Evolutionary conservation across 2,113 vertebrate genomes (phyloP), one percentile per base, ranked within the genome.

Genomic region (Corythornis vintsioides): DNA sequence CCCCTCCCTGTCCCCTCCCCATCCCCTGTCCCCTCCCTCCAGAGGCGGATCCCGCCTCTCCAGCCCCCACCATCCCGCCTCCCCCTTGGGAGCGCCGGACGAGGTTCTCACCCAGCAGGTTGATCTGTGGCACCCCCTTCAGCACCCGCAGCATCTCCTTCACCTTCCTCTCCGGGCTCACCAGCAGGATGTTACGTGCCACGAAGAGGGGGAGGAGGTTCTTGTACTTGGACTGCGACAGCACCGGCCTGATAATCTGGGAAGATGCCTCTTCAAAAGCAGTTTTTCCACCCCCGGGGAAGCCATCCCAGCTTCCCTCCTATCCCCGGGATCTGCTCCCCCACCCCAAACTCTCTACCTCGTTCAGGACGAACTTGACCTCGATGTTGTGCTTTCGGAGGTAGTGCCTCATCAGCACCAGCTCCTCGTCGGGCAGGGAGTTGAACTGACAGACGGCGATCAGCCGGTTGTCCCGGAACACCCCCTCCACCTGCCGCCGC

Each of bases 371-470:
- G 33, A 98, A 97, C 92, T 98, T 98, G 88, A 98, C 75, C 13
- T 82, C 70, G 71, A 99, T 98, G 72, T 91, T 85, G 73, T 99
- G 97, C 64, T 96, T 98, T 14, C 95, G 55, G 14, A 99, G 98
- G 91, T 90, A 97, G 77, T 98, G 94, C 42, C 82, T 97, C 29
- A 99, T 61, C 19, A 92, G 24, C 11, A 97, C 31, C 97, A 98
- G 47, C 53, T 99, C 99, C 48, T 99, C 98, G 0, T 91, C 75
- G 0, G 90, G 97, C 80, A 98, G 83, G 76, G 95, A 74, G 83
- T 97, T 98, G 83, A 98, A 98, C 88, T 99, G 99, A 59, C 98
- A 98, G 35, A 99, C 97, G 0, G 97, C 98, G 6, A 99, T 84
- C 99, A 99, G 98, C 69, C 98, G 98, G 79, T 74, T 97, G 21